Evolutionary conservation across 2,113 vertebrate species (phyloP).

Genomic region (Ceyx cyanopectus): DNA sequence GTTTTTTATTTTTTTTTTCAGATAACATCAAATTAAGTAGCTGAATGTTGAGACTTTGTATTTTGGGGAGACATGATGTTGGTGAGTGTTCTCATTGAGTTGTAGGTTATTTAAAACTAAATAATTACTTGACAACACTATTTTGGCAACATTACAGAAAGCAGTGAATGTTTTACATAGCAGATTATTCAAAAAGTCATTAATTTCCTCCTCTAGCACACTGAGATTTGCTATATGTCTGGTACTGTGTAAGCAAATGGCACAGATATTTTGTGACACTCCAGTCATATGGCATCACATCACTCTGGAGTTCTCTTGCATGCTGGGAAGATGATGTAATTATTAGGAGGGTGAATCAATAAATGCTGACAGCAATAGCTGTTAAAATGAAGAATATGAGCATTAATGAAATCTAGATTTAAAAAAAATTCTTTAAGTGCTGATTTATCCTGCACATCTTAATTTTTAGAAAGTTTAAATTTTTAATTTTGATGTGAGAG

Average conservation of each 20-base stretch:
- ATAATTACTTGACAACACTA: not conserved
- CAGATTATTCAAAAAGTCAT: conserved; percentile 8
- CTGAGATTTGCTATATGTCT: not conserved
- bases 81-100: not conserved
- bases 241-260: not conserved
- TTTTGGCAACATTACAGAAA: not conserved
- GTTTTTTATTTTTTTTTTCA: not conserved
- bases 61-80: not conserved
- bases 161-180: not conserved
- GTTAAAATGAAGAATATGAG: conserved; percentile 29
- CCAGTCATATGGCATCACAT: conserved; percentile 32
- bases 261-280: conserved; percentile 46
- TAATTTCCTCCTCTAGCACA: not conserved
- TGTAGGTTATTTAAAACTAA: conserved; percentile 1
- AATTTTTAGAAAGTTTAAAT: conserved; percentile 15
- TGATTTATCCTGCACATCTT: not conserved
- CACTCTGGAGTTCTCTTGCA: conserved; percentile 30
- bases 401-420: conserved; percentile 1
- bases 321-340: conserved; percentile 32
- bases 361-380: conserved; percentile 43
- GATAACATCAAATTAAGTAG: not conserved
- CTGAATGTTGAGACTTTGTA: not conserved
- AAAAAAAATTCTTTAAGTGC: not conserved
- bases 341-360: conserved; percentile 58
- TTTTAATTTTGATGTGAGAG: not conserved